phyloP scores from a whole-genome alignment of 2,797 vertebrate species.

The Hydrophis major region DNA sequence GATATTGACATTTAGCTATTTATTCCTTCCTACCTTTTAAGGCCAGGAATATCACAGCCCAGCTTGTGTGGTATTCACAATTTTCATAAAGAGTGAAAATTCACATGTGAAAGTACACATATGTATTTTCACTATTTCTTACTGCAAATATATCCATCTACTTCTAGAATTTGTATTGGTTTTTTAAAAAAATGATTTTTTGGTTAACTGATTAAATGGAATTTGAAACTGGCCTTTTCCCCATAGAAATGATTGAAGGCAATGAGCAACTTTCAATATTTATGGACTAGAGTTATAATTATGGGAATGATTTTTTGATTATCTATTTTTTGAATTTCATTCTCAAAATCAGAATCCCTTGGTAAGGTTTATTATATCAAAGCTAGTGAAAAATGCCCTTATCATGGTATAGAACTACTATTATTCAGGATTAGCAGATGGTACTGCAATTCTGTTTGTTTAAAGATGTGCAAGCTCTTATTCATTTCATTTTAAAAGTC shows the following conservation, averaged over 20 bases:
- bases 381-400: not conserved
- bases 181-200: not conserved
- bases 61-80: not conserved
- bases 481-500: not conserved
- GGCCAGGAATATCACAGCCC: not conserved
- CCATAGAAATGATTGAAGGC: not conserved
- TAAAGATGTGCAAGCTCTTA: not conserved
- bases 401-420: not conserved
- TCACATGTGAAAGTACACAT: not conserved
- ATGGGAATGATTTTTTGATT: not conserved
- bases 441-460: not conserved
- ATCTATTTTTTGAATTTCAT: not conserved
- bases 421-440: not conserved
- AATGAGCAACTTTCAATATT: not conserved
- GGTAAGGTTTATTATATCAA: not conserved
- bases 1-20: not conserved
- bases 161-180: not conserved
- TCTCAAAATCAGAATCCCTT: not conserved
- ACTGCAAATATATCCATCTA: not conserved
- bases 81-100: not conserved
- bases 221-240: not conserved
- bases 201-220: not conserved
- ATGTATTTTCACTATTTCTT: not conserved
- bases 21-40: not conserved
- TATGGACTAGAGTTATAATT: not conserved